Conservation (phyloP, 2,797 vertebrate species). For the Psittacula derbiana region DNA sequence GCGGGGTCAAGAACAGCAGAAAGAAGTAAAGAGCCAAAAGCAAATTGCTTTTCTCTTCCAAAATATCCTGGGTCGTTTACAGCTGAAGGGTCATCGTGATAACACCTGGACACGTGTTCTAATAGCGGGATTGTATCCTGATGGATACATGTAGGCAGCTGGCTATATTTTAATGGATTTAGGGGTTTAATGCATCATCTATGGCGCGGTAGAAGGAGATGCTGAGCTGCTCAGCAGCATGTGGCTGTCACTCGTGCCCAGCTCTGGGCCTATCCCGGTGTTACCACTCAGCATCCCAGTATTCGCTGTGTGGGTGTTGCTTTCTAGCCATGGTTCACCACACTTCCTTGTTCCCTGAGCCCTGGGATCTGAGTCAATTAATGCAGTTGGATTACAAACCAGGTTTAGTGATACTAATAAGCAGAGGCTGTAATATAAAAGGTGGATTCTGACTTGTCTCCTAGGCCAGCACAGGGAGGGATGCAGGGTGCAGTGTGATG, state of each 20-base stretch:
- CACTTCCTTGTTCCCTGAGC: neutral
- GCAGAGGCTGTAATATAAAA: neutral
- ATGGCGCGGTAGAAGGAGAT: accelerated
- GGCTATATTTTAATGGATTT: accelerated
- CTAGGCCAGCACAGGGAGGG: neutral
- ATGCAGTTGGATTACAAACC: neutral
- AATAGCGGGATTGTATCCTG: accelerated
- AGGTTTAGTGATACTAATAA: neutral
- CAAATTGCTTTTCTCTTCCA: constrained; percentile 13
- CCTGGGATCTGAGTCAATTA: neutral
- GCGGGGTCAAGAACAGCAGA: constrained; percentile 27
- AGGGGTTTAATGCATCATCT: accelerated
- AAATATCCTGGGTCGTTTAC: neutral
- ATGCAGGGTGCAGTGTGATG: accelerated
- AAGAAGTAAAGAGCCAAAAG: neutral
- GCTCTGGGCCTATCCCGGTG: accelerated
- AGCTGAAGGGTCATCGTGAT: neutral
- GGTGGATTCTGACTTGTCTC: neutral
- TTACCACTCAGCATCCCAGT: accelerated
- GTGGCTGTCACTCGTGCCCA: accelerated
- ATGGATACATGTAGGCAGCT: neutral
- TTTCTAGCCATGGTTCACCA: neutral
- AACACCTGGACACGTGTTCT: accelerated
- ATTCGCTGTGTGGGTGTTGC: accelerated
- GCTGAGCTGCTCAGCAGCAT: neutral